phyloP scores from a whole-genome alignment of 2,888 invertebrate genomes.

The Prionchulus punctatus region DNA sequence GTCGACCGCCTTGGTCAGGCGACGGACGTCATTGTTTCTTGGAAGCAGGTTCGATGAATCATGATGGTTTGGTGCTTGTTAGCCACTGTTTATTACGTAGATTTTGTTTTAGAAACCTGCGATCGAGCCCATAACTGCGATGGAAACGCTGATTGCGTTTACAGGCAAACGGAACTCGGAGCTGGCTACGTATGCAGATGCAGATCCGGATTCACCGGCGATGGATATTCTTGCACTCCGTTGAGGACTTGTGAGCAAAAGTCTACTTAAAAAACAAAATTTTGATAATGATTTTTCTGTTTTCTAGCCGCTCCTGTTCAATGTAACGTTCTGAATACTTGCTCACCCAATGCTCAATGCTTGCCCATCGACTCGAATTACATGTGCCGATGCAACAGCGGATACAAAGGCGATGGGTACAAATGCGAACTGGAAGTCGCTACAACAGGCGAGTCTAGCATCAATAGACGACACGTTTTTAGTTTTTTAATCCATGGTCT shows the following conservation, averaged over 20 bases:
- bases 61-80: background rate
- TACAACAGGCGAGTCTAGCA: too few relatives aligned
- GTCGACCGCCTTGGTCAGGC: conserved; percentile 58
- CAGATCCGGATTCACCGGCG: conserved; percentile 34
- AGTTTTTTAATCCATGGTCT: conserved; percentile 12
- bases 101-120: conserved; percentile 14
- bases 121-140: conserved; percentile 27
- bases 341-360: conserved; percentile 66
- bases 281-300: background rate
- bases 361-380: conserved; percentile 42
- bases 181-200: conserved; percentile 32
- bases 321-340: conserved; percentile 34
- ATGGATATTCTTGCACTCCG: conserved; percentile 30
- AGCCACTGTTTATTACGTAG: background rate
- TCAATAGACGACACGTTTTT: too few relatives aligned
- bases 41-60: conserved; percentile 10
- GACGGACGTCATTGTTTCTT: conserved; percentile 52
- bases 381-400: conserved; percentile 57
- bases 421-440: conserved; percentile 43
- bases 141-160: conserved; percentile 30
- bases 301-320: conserved; percentile 9
- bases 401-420: conserved; percentile 63
- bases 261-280: background rate
- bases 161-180: conserved; percentile 19
- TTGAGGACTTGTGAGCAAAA: conserved; percentile 3